Percentiles rank a stretch among this genome's conserved stretches.
Conservation (phyloP, 2,888 invertebrate species). For the Azorinus chamasolen region DNA sequence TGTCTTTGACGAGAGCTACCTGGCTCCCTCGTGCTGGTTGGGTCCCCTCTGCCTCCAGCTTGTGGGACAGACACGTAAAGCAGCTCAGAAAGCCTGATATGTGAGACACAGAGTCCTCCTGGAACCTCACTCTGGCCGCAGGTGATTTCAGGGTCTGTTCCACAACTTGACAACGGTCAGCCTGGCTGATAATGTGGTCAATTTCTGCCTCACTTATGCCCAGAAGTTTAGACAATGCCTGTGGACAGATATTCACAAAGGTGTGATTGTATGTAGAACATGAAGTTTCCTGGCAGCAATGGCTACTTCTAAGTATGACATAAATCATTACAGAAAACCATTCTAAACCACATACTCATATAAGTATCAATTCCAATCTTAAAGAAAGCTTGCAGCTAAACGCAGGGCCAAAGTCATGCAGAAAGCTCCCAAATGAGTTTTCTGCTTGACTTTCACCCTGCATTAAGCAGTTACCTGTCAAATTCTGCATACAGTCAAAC, state of each 20-base stretch:
- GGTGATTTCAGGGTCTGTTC: slow-evolving; percentile 21
- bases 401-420: no score
- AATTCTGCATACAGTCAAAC: no score
- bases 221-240: slow-evolving; percentile 63
- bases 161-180: slow-evolving; percentile 54
- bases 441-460: no score
- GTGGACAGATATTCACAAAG: no score
- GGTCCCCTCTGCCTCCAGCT: slow-evolving; percentile 49
- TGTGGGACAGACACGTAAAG: slow-evolving; percentile 78
- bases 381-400: no score
- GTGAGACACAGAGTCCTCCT: slow-evolving; percentile 66
- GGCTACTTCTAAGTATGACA: no score
- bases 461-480: no score
- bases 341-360: no score
- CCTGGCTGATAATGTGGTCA: slow-evolving; percentile 67
- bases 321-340: no score
- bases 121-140: slow-evolving; percentile 66
- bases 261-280: background rate
- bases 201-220: slow-evolving; percentile 68
- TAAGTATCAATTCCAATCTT: no score
- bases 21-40: slow-evolving; percentile 11
- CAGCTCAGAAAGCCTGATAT: slow-evolving; percentile 79
- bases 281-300: no score
- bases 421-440: no score
- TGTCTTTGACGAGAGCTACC: slow-evolving; percentile 69